Conservation (phyloP, 2,888 invertebrate species). For the Meiosimyza platycephala region DNA sequence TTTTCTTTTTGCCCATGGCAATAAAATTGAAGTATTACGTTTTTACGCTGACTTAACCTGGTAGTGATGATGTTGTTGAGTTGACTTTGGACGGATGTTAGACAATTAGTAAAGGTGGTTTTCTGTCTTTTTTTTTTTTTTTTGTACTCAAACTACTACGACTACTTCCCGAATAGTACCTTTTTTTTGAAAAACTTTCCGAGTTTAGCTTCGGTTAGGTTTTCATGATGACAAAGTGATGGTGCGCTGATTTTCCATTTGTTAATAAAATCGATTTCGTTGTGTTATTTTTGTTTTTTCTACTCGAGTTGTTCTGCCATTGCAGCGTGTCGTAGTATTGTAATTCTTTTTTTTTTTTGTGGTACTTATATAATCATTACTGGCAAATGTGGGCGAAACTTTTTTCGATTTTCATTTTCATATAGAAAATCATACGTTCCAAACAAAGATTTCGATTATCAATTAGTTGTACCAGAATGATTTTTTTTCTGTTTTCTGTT, state of each 20-base stretch:
- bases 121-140: background rate
- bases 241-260: background rate
- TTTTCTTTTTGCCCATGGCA: slow-evolving; percentile 67
- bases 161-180: background rate
- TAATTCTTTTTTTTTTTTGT: too few relatives aligned
- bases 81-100: background rate
- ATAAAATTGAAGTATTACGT: background rate
- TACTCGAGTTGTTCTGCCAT: too few relatives aligned
- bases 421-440: too few relatives aligned
- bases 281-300: too few relatives aligned
- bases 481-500: too few relatives aligned
- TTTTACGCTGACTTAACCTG: background rate
- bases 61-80: background rate
- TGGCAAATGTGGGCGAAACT: too few relatives aligned
- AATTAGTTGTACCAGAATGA: too few relatives aligned
- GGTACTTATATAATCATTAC: too few relatives aligned
- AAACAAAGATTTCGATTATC: too few relatives aligned
- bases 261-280: slow-evolving; percentile 9
- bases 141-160: background rate
- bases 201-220: background rate
- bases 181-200: background rate
- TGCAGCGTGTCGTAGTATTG: too few relatives aligned
- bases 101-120: background rate
- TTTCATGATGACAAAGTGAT: slow-evolving; percentile 5
- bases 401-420: slow-evolving; percentile 9